phyloP scores from a whole-genome alignment of 2,113 vertebrate genomes.

The Haliaeetus leucogaster region DNA sequence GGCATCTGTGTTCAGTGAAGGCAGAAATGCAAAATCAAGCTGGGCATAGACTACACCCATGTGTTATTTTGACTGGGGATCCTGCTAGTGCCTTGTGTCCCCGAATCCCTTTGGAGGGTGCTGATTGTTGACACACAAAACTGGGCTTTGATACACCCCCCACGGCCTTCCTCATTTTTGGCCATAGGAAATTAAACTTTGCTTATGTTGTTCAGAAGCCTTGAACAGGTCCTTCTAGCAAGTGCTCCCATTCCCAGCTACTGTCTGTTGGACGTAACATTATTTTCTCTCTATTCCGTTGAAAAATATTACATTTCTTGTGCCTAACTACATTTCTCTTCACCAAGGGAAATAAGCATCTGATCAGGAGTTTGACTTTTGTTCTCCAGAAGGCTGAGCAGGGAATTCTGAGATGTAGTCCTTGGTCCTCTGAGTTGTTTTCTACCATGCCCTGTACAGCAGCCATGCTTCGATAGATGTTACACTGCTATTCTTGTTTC shows the following conservation, averaged over 20 bases:
- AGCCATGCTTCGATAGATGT: neutral
- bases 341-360: neutral
- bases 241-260: neutral
- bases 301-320: neutral
- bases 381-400: neutral
- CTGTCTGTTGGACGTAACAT: neutral
- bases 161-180: neutral
- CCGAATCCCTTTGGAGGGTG: neutral
- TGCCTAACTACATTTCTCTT: neutral
- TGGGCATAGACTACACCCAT: neutral
- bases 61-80: neutral
- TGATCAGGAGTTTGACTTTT: neutral
- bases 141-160: neutral
- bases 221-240: neutral
- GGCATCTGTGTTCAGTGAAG: neutral
- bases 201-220: neutral
- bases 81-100: neutral
- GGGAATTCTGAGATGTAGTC: neutral
- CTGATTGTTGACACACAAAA: neutral
- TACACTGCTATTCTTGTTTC: neutral
- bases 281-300: neutral
- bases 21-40: neutral
- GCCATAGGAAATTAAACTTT: neutral
- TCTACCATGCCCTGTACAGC: neutral
- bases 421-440: neutral